A percentile compares a stretch with the other conserved stretches of the same genome.
Conservation (phyloP, 2,888 invertebrate genomes). For the Mellilla xanthometata region DNA sequence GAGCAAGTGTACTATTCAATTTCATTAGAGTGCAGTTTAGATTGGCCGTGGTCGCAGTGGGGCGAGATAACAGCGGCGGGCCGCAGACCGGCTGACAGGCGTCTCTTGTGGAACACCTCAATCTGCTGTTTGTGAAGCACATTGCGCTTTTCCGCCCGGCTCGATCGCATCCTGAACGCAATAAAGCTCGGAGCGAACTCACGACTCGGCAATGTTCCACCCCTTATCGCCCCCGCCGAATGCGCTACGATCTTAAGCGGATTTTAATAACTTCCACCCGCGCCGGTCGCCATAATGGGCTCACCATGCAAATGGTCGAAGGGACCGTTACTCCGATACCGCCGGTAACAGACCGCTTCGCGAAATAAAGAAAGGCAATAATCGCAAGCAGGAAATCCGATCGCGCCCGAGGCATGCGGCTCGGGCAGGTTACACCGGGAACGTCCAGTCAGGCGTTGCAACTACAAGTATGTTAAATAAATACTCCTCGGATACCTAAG, state of each 20-base stretch:
- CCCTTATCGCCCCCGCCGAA: constrained; percentile 69
- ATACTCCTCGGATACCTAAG: constrained; percentile 37
- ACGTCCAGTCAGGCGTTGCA: constrained; percentile 40
- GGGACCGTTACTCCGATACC: constrained; percentile 71
- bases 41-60: constrained; percentile 48
- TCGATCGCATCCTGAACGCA: constrained; percentile 71
- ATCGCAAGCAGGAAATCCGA: constrained; percentile 73
- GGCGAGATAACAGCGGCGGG: constrained; percentile 54
- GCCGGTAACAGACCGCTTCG: constrained; percentile 64
- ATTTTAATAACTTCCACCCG: constrained; percentile 76
- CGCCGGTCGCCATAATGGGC: constrained; percentile 69
- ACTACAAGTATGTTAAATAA: constrained; percentile 46
- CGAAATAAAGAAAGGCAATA: constrained; percentile 75
- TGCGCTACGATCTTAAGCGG: constrained; percentile 71
- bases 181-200: constrained; percentile 74
- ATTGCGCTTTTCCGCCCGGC: constrained; percentile 55
- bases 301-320: constrained; percentile 73
- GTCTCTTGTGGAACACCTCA: constrained; percentile 61
- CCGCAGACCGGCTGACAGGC: constrained; percentile 45
- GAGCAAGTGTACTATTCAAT: neutral
- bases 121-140: constrained; percentile 56
- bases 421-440: constrained; percentile 39
- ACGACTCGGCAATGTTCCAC: constrained; percentile 71
- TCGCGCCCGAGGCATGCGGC: constrained; percentile 53
- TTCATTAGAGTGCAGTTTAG: constrained; percentile 2